These are phyloP conservation scores for Pelosia muscerda DNA, from an alignment of 2,888 invertebrate genomes.

Conservation along the genomic window DNA sequence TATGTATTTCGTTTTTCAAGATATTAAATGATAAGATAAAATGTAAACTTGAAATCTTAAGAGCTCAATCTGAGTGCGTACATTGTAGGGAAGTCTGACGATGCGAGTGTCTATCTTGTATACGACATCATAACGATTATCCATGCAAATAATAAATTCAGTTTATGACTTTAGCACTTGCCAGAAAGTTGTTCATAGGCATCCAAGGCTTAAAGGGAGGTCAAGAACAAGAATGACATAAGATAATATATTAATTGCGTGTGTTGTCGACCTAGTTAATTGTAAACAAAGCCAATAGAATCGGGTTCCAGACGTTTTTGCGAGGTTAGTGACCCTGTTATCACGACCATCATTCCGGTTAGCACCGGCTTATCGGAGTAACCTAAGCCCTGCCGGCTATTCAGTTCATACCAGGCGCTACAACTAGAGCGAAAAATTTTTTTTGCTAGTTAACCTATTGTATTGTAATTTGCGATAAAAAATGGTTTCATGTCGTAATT, in stretches of 20 bases:
- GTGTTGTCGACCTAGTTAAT: constrained; percentile 66
- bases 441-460: constrained; percentile 25
- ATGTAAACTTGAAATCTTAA: constrained; percentile 8
- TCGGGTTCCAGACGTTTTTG: constrained; percentile 76
- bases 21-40: constrained; percentile 10
- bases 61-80: constrained; percentile 11
- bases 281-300: constrained; percentile 70
- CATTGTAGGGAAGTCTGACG: not conserved
- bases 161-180: not conserved
- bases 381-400: constrained; percentile 34
- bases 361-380: constrained; percentile 63
- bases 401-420: constrained; percentile 26
- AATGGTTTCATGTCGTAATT: not conserved
- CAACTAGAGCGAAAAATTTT: constrained; percentile 72
- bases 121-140: not conserved
- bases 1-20: constrained; percentile 6
- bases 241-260: constrained; percentile 16
- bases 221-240: constrained; percentile 15
- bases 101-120: not conserved
- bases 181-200: not conserved
- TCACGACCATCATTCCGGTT: constrained; percentile 75
- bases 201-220: not conserved
- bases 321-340: constrained; percentile 81
- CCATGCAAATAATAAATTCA: not conserved
- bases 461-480: not conserved